Percentiles rank a stretch among this genome's conserved stretches.
Conservation (phyloP, 2,113 vertebrate genomes). For the Diphyllodes magnificus region DNA sequence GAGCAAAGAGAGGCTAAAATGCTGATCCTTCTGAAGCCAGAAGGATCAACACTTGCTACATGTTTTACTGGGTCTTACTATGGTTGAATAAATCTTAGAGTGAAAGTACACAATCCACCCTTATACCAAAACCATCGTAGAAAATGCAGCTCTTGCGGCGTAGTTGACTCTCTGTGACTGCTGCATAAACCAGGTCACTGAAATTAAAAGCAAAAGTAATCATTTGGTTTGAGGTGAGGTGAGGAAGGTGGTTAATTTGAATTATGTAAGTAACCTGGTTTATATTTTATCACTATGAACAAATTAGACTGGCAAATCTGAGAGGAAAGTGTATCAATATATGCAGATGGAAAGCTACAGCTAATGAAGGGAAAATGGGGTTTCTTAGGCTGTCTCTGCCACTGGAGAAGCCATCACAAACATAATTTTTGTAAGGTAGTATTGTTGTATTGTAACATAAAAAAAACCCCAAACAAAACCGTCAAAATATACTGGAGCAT, state of each 20-base stretch:
- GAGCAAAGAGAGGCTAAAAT: not conserved
- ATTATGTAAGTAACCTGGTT: not conserved
- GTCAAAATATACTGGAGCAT: fast-evolving
- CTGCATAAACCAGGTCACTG: not conserved
- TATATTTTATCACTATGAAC: not conserved
- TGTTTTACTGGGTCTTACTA: not conserved
- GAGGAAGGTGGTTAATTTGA: not conserved
- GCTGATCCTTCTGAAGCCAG: not conserved
- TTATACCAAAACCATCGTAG: not conserved
- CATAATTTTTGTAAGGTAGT: not conserved
- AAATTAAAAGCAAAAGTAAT: not conserved
- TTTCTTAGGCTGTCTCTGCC: not conserved
- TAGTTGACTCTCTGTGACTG: not conserved
- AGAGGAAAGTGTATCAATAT: not conserved
- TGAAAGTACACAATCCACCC: not conserved
- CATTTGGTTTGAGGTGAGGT: not conserved
- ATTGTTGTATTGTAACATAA: not conserved
- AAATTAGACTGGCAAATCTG: not conserved
- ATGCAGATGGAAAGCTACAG: not conserved
- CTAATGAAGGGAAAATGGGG: not conserved
- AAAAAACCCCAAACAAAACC: not conserved
- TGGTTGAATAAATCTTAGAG: not conserved
- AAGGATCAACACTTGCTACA: not conserved
- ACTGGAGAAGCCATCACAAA: not conserved
- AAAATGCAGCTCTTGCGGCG: not conserved